Evolutionary conservation across 1,140 invertebrate genomes (phyloP).

Genomic region (Trypoxylus dichotomus): DNA sequence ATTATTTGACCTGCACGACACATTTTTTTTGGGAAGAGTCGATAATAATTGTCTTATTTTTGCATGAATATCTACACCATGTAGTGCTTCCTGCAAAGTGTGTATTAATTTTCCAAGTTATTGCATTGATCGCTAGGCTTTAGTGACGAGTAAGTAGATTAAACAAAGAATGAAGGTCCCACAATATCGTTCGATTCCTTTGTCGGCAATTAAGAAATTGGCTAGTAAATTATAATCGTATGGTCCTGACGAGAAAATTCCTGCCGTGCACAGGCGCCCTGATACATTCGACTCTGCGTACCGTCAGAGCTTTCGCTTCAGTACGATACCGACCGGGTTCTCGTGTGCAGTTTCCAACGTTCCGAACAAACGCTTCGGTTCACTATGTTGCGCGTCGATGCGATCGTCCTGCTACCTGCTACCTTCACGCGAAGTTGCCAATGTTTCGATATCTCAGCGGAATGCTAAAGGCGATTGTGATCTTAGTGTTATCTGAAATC

Average conservation of each 20-base stretch:
- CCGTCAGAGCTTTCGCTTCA: not conserved
- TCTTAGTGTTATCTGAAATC: not conserved
- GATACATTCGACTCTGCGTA: conserved; percentile 1
- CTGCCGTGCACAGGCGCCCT: not conserved
- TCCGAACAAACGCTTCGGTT: not conserved
- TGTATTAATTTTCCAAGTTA: too few species aligned
- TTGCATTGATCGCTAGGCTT: too few species aligned
- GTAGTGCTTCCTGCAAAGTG: too few species aligned
- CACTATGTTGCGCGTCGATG: not conserved
- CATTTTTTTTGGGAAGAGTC: too few species aligned
- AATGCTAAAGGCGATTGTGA: not conserved
- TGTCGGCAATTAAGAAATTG: not conserved
- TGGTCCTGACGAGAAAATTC: not conserved
- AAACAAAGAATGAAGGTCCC: too few species aligned
- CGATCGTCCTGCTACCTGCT: not conserved
- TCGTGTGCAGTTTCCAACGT: not conserved
- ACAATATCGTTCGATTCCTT: not conserved
- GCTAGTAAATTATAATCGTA: not conserved
- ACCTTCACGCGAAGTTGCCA: not conserved
- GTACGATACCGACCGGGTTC: not conserved
- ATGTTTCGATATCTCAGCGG: not conserved
- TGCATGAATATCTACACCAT: too few species aligned
- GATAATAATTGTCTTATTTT: too few species aligned
- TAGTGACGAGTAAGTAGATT: too few species aligned
- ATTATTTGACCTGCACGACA: too few species aligned